phyloP scores from a whole-genome alignment of 2,888 invertebrate species.

The Pollenia angustigena region DNA sequence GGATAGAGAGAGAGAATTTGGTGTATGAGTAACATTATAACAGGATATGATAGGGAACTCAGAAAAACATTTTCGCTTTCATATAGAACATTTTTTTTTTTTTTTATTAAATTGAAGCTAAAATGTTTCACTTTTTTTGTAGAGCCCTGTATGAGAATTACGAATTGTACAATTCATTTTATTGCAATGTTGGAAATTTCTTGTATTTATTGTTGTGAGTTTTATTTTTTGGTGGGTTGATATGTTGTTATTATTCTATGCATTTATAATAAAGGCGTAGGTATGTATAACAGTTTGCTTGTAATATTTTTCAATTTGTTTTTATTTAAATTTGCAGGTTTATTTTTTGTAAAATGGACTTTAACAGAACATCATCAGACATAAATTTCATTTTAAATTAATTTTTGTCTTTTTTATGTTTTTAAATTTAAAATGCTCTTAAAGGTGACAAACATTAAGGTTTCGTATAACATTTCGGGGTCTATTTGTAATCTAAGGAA shows the following conservation, averaged over 20 bases:
- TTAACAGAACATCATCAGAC: conserved; percentile 21
- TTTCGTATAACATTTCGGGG: neutral
- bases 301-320: conserved; percentile 58
- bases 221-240: conserved; percentile 41
- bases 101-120: conserved; percentile 4
- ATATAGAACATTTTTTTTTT: neutral
- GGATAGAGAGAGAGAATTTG: neutral
- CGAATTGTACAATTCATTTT: conserved; percentile 37
- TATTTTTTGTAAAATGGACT: conserved; percentile 16
- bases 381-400: conserved; percentile 54
- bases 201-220: conserved; percentile 6
- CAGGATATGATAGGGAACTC: conserved; percentile 39
- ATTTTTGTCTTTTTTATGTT: conserved; percentile 15
- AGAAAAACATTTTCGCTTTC: neutral
- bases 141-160: conserved; percentile 15
- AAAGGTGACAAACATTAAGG: neutral
- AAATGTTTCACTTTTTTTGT: conserved; percentile 28
- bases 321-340: conserved; percentile 35
- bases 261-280: conserved; percentile 64
- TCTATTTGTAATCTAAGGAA: neutral
- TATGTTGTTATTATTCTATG: conserved; percentile 67
- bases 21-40: conserved; percentile 48
- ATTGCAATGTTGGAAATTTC: conserved; percentile 45
- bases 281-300: conserved; percentile 31
- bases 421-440: conserved; percentile 29